Evolutionary conservation across 2,888 invertebrate species (phyloP).

Genomic region (Tethea ocularis): DNA sequence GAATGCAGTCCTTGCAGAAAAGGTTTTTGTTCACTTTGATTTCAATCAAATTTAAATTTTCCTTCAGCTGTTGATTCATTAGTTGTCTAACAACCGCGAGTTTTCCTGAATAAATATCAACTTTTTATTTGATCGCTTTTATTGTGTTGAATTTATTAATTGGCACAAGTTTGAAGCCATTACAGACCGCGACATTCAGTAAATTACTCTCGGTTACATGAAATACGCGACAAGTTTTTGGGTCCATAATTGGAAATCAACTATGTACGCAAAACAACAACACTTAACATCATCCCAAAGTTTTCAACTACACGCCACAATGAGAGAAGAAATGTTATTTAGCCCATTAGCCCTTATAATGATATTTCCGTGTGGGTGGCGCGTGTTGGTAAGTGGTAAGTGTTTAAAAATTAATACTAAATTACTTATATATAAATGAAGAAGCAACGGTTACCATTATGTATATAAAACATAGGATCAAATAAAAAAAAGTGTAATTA

Average conservation of each 20-base stretch:
- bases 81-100: slow-evolving; percentile 27
- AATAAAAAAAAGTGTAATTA: too few species aligned
- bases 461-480: too few species aligned
- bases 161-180: slow-evolving; percentile 50
- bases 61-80: slow-evolving; percentile 25
- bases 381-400: too few species aligned
- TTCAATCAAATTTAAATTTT: slow-evolving; percentile 9
- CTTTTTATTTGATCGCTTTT: slow-evolving; percentile 47
- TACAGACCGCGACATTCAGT: slow-evolving; percentile 53
- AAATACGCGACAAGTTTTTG: slow-evolving; percentile 65
- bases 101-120: slow-evolving; percentile 40
- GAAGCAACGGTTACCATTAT: too few species aligned
- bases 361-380: too few species aligned
- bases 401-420: too few species aligned
- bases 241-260: slow-evolving; percentile 67
- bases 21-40: slow-evolving; percentile 24
- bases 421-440: too few species aligned
- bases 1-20: too few species aligned
- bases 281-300: slow-evolving; percentile 40
- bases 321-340: slow-evolving; percentile 40
- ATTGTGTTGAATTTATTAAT: slow-evolving; percentile 57
- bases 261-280: slow-evolving; percentile 54
- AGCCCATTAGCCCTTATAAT: slow-evolving; percentile 26
- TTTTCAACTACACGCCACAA: slow-evolving; percentile 36
- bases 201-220: slow-evolving; percentile 58